Evolutionary conservation across 1,140 invertebrate genomes (phyloP).

Genomic region (Lucilia cuprina): DNA sequence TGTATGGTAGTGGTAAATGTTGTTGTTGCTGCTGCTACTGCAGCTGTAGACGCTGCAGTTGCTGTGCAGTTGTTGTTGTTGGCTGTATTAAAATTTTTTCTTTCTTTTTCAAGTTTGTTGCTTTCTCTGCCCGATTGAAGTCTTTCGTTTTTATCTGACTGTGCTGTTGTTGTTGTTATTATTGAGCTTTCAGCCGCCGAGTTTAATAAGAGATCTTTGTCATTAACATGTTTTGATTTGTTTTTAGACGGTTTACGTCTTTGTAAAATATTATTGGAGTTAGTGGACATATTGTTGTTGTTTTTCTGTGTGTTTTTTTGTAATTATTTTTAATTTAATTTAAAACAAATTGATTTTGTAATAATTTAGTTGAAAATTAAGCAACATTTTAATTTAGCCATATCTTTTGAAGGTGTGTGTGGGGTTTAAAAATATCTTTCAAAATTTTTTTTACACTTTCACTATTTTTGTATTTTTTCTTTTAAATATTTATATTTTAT

Average conservation of each 20-base stretch:
- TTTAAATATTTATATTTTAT: background rate
- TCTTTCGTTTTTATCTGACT: conserved; percentile 51
- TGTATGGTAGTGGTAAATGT: conserved; percentile 37
- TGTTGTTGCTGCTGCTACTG: background rate
- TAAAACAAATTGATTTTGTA: background rate
- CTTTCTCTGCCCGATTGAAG: conserved; percentile 53
- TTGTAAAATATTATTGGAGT: conserved; percentile 48
- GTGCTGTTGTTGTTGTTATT: conserved; percentile 41
- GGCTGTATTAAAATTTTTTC: background rate
- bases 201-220: conserved; percentile 37
- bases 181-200: background rate
- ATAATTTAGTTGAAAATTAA: background rate
- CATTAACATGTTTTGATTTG: conserved; percentile 47
- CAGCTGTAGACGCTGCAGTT: background rate
- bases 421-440: too few relatives aligned
- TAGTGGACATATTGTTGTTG: conserved; percentile 44
- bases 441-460: background rate
- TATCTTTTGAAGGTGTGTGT: background rate
- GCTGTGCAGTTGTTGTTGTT: background rate
- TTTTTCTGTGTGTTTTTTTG: background rate
- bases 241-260: conserved; percentile 51
- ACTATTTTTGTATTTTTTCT: background rate
- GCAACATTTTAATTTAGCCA: background rate
- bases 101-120: conserved; percentile 41
- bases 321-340: too few relatives aligned